Evolutionary conservation across 2,888 invertebrate species (phyloP).

Genomic region (Dryobota labecula): DNA sequence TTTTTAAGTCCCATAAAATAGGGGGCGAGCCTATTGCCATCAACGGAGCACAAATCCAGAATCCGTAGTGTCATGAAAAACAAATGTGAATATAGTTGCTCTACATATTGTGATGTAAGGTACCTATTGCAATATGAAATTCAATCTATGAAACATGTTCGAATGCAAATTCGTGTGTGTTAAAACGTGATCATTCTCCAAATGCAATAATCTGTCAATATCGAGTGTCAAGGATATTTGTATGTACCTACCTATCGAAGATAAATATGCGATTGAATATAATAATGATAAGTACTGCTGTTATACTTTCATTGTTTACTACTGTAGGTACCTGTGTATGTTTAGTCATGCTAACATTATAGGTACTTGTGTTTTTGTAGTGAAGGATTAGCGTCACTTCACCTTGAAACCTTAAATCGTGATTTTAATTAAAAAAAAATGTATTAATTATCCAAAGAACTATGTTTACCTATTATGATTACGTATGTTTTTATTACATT

Average conservation of each 20-base stretch:
- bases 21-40: neutral
- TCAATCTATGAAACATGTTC: constrained; percentile 17
- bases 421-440: constrained; percentile 52
- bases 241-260: constrained; percentile 16
- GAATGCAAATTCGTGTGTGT: constrained; percentile 24
- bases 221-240: constrained; percentile 46
- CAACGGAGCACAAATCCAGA: neutral
- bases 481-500: constrained; percentile 73
- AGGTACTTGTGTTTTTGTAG: constrained; percentile 12
- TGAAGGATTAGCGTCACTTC: constrained; percentile 24
- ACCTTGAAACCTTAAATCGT: constrained; percentile 45
- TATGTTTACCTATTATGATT: constrained; percentile 55
- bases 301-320: constrained; percentile 30
- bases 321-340: neutral
- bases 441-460: constrained; percentile 52
- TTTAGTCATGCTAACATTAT: constrained; percentile 21
- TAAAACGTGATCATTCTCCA: constrained; percentile 38
- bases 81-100: constrained; percentile 3
- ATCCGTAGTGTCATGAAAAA: constrained; percentile 21
- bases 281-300: constrained; percentile 23
- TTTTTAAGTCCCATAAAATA: neutral
- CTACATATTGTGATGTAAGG: neutral
- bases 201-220: constrained; percentile 48
- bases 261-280: constrained; percentile 33
- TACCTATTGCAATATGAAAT: constrained; percentile 11